Evolutionary conservation across 2,888 invertebrate species (phyloP), one percentile per base, ranked within the genome.

Genomic region (Epirrhoe tristata): DNA sequence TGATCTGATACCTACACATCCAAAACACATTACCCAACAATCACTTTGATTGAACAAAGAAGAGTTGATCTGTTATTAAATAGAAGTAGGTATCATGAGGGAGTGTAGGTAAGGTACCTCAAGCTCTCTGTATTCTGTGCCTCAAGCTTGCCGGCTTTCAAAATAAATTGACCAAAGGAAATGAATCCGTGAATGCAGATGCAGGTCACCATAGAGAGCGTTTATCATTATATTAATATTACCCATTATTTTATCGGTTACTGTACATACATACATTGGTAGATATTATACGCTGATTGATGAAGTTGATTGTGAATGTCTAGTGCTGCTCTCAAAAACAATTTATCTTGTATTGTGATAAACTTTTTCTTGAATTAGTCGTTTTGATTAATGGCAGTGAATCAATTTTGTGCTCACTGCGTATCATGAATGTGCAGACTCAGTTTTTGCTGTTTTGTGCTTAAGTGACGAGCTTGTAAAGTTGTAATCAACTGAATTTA

Each of bases 311-410:
- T 48, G 4, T 48, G 10, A 57, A 31, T 32, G 43, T 14, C 17
- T 55, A 14, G 6, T 6, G 48, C 14, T 4, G 24, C 57, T 31
- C 36, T 43, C 31, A 46, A 46, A 57, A 53, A 32, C 43, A 60
- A 57, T 32, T 16, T 52, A 43, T 57, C 32, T 52, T 32, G 51
- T 51, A 52, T n/a, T 57, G 55, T 56, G 34, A 6, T n/a, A 48
- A 16, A 48, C 48, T 55, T 54, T 6, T 36, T 8, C 16, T 36
- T 12, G 14, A 46, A 61, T 17, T 48, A 31, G 16, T 24, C 16
- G 50, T 58, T 67, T 71, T 70, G 70, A 73, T 71, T 66, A 61
- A 73, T 71, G 68, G 54, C 69, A 70, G 73, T 73, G 58, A 71
- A 73, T 70, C 72, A 70, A 72, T 72, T 63, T 65, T 58, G 65